Evolutionary conservation across 2,888 invertebrate genomes (phyloP).

Genomic region (Eupelmus urozonus): DNA sequence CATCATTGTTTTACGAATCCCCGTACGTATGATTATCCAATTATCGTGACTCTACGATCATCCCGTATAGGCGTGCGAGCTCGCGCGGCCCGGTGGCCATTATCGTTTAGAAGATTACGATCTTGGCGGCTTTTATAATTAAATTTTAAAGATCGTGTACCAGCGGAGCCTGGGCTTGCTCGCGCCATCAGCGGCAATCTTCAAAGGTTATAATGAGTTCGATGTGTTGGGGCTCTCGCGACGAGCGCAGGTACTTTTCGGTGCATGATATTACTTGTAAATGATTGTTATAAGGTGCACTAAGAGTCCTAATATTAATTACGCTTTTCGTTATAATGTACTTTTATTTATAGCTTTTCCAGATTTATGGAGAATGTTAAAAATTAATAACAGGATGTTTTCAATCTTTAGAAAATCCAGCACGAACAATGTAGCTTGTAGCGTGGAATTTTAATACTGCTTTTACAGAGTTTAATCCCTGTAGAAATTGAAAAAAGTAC

Average conservation of each 20-base stretch:
- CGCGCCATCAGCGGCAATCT: conserved; percentile 53
- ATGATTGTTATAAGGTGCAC: conserved; percentile 26
- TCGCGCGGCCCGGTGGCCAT: conserved; percentile 55
- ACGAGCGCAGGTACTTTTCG: conserved; percentile 21
- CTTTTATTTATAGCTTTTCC: too few relatives aligned
- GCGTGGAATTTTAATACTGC: too few relatives aligned
- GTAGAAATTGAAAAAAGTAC: too few relatives aligned
- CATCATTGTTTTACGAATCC: conserved; percentile 42
- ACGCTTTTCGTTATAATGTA: conserved; percentile 1
- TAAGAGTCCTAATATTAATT: conserved; percentile 12
- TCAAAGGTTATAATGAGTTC: conserved; percentile 54
- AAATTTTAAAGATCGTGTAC: conserved; percentile 65
- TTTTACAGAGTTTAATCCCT: too few relatives aligned
- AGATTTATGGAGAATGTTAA: too few relatives aligned
- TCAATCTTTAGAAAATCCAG: too few relatives aligned
- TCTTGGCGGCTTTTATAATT: conserved; percentile 64
- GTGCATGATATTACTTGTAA: conserved; percentile 29
- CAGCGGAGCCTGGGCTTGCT: conserved; percentile 6
- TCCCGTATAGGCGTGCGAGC: neutral
- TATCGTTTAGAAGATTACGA: conserved; percentile 63
- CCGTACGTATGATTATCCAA: conserved; percentile 45
- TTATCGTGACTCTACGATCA: conserved; percentile 49
- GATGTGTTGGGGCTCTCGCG: conserved; percentile 18
- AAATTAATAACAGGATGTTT: too few relatives aligned
- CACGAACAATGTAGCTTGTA: too few relatives aligned